These are phyloP conservation scores for Tenthredo livida DNA, from an alignment of 2,888 invertebrate species.

Conservation along the genomic window DNA sequence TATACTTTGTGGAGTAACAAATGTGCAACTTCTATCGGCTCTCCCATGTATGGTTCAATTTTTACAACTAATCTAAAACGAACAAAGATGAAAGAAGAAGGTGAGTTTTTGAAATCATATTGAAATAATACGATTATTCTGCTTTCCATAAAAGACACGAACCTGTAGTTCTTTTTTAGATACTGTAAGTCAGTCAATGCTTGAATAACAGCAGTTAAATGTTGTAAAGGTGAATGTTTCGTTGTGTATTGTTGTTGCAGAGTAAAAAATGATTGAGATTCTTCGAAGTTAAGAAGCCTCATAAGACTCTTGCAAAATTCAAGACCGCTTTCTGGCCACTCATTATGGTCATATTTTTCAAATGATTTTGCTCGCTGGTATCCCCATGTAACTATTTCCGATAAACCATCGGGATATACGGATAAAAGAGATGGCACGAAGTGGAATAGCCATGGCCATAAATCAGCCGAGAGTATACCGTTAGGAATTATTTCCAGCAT, in stretches of 20 bases:
- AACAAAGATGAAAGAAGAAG: background rate
- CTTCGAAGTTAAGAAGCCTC: conserved; percentile 68
- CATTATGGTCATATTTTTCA: conserved; percentile 64
- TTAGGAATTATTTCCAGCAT: conserved; percentile 68
- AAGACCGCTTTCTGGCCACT: conserved; percentile 70
- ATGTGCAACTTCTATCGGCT: conserved; percentile 67
- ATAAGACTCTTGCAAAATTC: conserved; percentile 75
- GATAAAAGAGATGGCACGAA: conserved; percentile 71
- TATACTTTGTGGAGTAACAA: conserved; percentile 67
- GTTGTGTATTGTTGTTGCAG: conserved; percentile 64
- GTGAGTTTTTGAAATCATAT: background rate
- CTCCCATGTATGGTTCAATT: conserved; percentile 64
- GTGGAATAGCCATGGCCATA: conserved; percentile 72
- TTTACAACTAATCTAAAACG: conserved; percentile 52
- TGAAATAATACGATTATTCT: conserved; percentile 29
- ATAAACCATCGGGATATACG: conserved; percentile 66
- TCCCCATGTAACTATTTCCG: conserved; percentile 70
- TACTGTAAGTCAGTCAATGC: conserved; percentile 69
- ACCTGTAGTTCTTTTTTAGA: conserved; percentile 69
- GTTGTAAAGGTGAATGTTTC: conserved; percentile 66
- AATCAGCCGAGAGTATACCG: conserved; percentile 58
- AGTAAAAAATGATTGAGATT: conserved; percentile 61
- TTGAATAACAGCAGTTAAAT: conserved; percentile 67
- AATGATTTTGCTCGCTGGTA: conserved; percentile 67
- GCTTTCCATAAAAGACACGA: background rate